Evolutionary conservation across 2,113 vertebrate species (phyloP).

Genomic region (Promerops cafer): DNA sequence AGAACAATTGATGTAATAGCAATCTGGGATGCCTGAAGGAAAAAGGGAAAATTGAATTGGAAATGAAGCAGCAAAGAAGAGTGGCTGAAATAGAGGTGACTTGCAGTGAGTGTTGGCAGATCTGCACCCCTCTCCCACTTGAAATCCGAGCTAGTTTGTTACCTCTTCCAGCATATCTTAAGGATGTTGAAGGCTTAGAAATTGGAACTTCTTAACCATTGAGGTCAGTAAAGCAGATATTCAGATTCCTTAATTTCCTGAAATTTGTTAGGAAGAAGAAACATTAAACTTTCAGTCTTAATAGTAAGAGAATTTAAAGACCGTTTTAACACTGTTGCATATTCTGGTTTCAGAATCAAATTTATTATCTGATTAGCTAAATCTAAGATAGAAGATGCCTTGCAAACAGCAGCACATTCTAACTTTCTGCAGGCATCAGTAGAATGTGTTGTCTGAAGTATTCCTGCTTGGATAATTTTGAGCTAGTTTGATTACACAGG

Average conservation of each 20-base stretch:
- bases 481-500: not conserved
- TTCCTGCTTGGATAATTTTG: not conserved
- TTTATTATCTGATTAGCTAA: not conserved
- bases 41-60: not conserved
- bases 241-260: not conserved
- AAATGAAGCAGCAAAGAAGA: not conserved
- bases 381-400: not conserved
- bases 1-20: not conserved
- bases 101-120: not conserved
- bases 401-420: too few relatives aligned
- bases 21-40: not conserved
- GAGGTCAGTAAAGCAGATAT: not conserved
- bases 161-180: not conserved
- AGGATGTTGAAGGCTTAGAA: not conserved
- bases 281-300: not conserved
- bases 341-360: not conserved
- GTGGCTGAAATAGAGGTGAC: not conserved
- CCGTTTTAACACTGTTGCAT: not conserved
- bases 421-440: not conserved
- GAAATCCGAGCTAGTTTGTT: not conserved
- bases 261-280: not conserved
- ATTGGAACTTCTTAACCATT: not conserved
- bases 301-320: not conserved
- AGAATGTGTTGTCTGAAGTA: not conserved
- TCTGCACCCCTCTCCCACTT: not conserved